A percentile compares a stretch with the other conserved stretches of the same genome.
Conservation (phyloP, 2,888 invertebrate species). For the Drosophila dives region DNA sequence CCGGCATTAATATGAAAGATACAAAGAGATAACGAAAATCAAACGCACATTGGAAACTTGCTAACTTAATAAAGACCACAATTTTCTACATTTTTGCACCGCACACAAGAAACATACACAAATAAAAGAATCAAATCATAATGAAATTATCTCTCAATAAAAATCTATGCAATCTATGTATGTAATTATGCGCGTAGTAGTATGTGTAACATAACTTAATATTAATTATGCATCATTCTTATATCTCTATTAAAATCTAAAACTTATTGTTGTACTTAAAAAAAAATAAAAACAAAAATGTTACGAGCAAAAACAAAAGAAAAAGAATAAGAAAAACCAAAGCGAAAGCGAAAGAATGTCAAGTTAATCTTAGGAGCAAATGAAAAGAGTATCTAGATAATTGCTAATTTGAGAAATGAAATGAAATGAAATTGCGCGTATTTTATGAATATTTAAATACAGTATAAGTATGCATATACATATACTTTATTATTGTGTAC, state of each 20-base stretch:
- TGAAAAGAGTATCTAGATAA: slow-evolving; percentile 60
- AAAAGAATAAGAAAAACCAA: slow-evolving; percentile 22
- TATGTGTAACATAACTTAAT: slow-evolving; percentile 52
- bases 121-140: slow-evolving; percentile 8
- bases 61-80: slow-evolving; percentile 50
- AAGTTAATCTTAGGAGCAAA: slow-evolving; percentile 6
- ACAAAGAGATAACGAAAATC: slow-evolving; percentile 18
- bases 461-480: slow-evolving; percentile 26
- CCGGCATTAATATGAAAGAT: slow-evolving; percentile 54
- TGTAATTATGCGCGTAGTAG: slow-evolving; percentile 27
- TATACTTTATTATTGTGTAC: slow-evolving; percentile 46
- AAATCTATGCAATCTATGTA: slow-evolving; percentile 46
- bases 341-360: slow-evolving; percentile 34
- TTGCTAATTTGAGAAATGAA: slow-evolving; percentile 22
- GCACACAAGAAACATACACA: slow-evolving; percentile 28
- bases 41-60: slow-evolving; percentile 59
- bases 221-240: slow-evolving; percentile 52
- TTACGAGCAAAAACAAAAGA: slow-evolving; percentile 53
- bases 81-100: slow-evolving; percentile 78
- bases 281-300: slow-evolving; percentile 38
- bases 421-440: slow-evolving; percentile 54
- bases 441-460: slow-evolving; percentile 54
- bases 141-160: slow-evolving; percentile 31
- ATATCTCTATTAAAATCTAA: slow-evolving; percentile 25
- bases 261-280: slow-evolving; percentile 72